A percentile compares a stretch with the other conserved stretches of the same genome.
phyloP scores from a whole-genome alignment of 2,113 vertebrate species.

The Protobothrops mucrosquamatus region DNA sequence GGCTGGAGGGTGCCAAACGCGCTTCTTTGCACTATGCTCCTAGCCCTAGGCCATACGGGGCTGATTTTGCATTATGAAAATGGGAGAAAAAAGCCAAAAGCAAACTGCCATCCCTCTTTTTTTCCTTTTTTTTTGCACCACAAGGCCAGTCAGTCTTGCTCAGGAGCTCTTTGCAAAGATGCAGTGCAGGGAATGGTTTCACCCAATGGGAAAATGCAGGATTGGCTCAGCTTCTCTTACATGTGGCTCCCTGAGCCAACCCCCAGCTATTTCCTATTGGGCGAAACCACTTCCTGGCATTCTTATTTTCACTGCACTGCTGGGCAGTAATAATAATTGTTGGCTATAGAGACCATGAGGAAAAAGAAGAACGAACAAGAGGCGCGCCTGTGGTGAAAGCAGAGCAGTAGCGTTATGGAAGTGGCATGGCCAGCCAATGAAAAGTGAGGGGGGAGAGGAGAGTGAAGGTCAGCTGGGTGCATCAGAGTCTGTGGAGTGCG shows the following conservation, averaged over 20 bases:
- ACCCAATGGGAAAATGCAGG: too few species aligned
- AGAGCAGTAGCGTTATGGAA: neutral
- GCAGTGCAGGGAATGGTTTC: too few species aligned
- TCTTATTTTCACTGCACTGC: neutral
- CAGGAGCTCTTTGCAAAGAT: too few species aligned
- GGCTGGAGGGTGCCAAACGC: neutral
- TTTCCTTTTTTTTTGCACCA: too few species aligned
- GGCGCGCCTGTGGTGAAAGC: neutral
- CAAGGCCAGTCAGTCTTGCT: too few species aligned
- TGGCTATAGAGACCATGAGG: neutral
- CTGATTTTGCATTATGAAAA: too few species aligned
- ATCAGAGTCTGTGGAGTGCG: neutral
- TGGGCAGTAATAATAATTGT: neutral
- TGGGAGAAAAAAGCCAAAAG: accelerated
- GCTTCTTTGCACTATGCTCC: neutral
- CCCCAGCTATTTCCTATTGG: too few species aligned
- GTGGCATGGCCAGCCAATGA: neutral
- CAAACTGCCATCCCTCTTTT: too few species aligned
- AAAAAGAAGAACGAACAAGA: neutral
- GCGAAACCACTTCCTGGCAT: too few species aligned
- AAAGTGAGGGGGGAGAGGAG: neutral
- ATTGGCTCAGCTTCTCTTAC: too few species aligned
- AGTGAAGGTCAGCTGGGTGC: neutral
- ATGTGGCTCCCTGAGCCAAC: too few species aligned
- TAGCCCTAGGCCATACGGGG: neutral